phyloP scores from a whole-genome alignment of 2,888 invertebrate genomes.

The Dynastes hyllus region DNA sequence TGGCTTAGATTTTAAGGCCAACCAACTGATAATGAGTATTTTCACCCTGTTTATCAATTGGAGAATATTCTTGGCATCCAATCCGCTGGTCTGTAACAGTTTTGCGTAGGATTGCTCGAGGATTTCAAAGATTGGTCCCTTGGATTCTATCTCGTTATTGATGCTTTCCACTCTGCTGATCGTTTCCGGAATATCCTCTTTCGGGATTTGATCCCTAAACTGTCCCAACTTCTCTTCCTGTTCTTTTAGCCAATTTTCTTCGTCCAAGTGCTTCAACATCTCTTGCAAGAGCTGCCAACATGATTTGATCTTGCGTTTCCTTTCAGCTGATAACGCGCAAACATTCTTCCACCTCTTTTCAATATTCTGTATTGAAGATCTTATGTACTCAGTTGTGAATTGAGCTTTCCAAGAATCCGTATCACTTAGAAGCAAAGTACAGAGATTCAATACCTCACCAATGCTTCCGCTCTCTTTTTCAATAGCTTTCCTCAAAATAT shows the following conservation, averaged over 20 bases:
- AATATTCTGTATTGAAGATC: conserved; percentile 79
- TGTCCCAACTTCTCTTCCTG: conserved; percentile 77
- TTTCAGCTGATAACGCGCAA: conserved; percentile 82
- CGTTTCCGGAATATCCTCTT: conserved; percentile 75
- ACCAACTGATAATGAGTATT: conserved; percentile 78
- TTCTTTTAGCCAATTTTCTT: conserved; percentile 77
- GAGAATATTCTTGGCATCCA: conserved; percentile 81
- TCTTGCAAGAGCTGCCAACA: conserved; percentile 78
- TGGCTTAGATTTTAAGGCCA: conserved; percentile 76
- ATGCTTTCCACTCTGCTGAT: conserved; percentile 75
- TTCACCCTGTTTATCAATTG: conserved; percentile 77
- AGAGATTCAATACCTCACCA: conserved; percentile 85
- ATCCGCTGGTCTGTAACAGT: conserved; percentile 78
- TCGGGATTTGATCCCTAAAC: conserved; percentile 77
- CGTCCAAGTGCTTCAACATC: conserved; percentile 74
- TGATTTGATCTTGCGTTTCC: conserved; percentile 79
- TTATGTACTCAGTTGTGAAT: conserved; percentile 81
- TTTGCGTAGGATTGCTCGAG: conserved; percentile 82
- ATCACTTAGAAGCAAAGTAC: conserved; percentile 84
- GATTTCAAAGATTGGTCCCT: conserved; percentile 74
- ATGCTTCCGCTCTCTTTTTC: conserved; percentile 86
- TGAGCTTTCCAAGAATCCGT: conserved; percentile 82
- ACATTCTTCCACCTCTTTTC: conserved; percentile 88
- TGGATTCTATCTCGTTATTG: conserved; percentile 74
- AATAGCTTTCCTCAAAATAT: conserved; percentile 82